These are phyloP conservation scores for Carcina quercana DNA, from an alignment of 2,888 invertebrate genomes.

Conservation along the genomic window DNA sequence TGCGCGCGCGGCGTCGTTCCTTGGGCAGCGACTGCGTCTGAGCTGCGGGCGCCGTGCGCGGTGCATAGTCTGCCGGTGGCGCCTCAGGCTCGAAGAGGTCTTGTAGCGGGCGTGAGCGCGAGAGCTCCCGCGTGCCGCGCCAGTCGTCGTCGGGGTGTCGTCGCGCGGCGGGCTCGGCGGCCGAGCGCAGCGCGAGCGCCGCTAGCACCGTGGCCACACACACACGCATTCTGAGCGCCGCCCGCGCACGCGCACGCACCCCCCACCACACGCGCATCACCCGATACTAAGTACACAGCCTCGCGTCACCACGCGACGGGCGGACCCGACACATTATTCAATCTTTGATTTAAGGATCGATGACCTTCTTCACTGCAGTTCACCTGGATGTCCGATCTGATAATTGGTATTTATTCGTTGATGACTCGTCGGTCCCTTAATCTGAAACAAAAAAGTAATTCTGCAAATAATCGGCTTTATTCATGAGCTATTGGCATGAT, in stretches of 20 bases:
- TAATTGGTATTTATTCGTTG: conserved; percentile 7
- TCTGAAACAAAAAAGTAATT: conserved; percentile 32
- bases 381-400: conserved; percentile 15
- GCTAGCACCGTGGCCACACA: conserved; percentile 57
- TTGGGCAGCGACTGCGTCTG: too few relatives aligned
- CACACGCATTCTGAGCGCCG: conserved; percentile 57
- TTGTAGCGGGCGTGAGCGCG: conserved; percentile 49
- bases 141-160: conserved; percentile 41
- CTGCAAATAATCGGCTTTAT: conserved; percentile 7
- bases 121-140: conserved; percentile 45
- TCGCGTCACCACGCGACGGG: conserved; percentile 46
- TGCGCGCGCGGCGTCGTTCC: conserved; percentile 50
- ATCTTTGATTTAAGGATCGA: conserved; percentile 24
- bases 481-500: too few relatives aligned
- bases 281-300: conserved; percentile 59
- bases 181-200: conserved; percentile 57
- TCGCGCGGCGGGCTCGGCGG: conserved; percentile 52
- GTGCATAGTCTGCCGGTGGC: conserved; percentile 25
- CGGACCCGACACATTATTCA: conserved; percentile 63
- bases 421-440: conserved; percentile 9
- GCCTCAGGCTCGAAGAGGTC: conserved; percentile 56
- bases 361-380: conserved; percentile 27
- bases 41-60: conserved; percentile 37
- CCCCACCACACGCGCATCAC: conserved; percentile 53
- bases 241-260: conserved; percentile 34